Conservation (phyloP, 2,797 vertebrate species). For the Onychomys leucogaster region DNA sequence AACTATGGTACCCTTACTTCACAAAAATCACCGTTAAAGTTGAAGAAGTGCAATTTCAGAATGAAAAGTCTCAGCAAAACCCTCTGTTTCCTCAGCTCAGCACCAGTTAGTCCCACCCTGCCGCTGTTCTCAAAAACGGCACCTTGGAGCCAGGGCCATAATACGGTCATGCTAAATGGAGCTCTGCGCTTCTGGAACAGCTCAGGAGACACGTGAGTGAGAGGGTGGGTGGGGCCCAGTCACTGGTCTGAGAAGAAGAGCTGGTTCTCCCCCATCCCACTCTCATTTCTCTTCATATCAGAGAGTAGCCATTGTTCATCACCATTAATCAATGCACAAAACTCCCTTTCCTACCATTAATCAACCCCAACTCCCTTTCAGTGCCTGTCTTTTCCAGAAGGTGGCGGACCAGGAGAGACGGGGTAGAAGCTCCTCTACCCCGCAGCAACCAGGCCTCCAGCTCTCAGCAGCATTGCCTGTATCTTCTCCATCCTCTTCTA, state of each 20-base stretch:
- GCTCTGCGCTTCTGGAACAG: background rate
- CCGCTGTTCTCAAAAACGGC: background rate
- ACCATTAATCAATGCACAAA: background rate
- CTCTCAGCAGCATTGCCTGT: background rate
- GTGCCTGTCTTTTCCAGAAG: background rate
- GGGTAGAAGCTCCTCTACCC: background rate
- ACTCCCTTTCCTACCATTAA: background rate
- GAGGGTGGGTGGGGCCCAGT: background rate
- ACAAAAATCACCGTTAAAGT: background rate
- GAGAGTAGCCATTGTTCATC: background rate
- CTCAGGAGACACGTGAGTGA: background rate
- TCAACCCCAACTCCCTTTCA: background rate
- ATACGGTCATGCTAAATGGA: no score
- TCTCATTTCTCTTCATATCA: background rate
- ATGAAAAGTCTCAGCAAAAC: background rate
- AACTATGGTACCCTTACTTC: background rate
- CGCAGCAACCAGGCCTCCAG: background rate
- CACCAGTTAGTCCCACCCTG: background rate
- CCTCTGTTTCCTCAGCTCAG: background rate
- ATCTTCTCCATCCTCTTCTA: background rate
- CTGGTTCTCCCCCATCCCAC: accelerated
- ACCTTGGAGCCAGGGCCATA: background rate
- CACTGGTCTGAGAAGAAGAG: background rate
- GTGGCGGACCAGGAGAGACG: background rate
- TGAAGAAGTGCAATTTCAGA: slow-evolving; percentile 4